phyloP scores from a whole-genome alignment of 2,888 invertebrate species.

The Panopea generosa region DNA sequence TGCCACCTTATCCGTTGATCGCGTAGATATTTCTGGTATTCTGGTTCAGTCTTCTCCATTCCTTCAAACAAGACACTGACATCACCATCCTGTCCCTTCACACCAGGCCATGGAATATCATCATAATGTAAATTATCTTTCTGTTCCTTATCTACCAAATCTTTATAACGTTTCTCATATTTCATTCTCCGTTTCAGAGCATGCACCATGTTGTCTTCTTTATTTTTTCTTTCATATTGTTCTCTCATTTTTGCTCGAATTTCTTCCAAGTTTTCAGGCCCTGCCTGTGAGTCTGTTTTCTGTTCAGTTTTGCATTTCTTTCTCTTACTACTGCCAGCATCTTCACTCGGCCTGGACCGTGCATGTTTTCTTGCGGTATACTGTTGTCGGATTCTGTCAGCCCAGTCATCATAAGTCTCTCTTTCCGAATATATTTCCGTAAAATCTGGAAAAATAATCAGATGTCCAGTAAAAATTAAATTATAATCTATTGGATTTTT shows the following conservation, averaged over 20 bases:
- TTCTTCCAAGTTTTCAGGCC: slow-evolving; percentile 50
- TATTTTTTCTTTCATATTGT: slow-evolving; percentile 63
- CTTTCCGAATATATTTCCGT: slow-evolving; percentile 49
- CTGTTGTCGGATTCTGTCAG: slow-evolving; percentile 69
- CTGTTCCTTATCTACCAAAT: slow-evolving; percentile 45
- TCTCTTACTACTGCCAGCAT: background rate
- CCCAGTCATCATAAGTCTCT: slow-evolving; percentile 77
- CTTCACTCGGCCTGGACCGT: slow-evolving; percentile 5
- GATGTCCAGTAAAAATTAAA: no score
- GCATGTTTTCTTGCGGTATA: slow-evolving; percentile 57
- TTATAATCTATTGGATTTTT: no score
- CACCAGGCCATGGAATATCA: slow-evolving; percentile 81
- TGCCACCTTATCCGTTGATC: slow-evolving; percentile 82
- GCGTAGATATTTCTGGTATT: slow-evolving; percentile 74
- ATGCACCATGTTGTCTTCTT: slow-evolving; percentile 48
- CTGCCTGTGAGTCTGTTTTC: slow-evolving; percentile 34
- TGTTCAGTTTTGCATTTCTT: slow-evolving; percentile 41
- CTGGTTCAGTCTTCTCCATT: slow-evolving; percentile 54
- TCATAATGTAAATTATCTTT: slow-evolving; percentile 59
- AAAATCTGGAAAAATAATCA: slow-evolving; percentile 59
- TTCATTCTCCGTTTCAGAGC: slow-evolving; percentile 59
- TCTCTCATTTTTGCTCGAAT: slow-evolving; percentile 69
- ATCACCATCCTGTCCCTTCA: slow-evolving; percentile 52
- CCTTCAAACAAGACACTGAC: slow-evolving; percentile 74
- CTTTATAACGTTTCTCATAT: slow-evolving; percentile 69